Base-by-base conservation (phyloP, 1,140 invertebrate genomes). In the Pseudomyrmex flavicornis region DNA sequence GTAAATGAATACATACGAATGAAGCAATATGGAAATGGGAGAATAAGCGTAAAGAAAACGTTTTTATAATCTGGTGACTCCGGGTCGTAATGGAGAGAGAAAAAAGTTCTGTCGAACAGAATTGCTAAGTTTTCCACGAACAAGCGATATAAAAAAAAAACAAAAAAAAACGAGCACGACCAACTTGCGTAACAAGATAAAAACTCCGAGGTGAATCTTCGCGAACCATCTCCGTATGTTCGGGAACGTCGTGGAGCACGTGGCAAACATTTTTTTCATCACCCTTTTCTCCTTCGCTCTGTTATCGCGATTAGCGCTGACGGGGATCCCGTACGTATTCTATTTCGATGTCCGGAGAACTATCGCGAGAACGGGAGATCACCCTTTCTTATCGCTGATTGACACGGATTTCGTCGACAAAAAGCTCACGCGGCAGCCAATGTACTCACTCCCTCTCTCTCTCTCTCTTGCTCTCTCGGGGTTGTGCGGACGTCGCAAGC, bases 341-440 rank as follows among this genome's bases (percentile, higher is more conserved):
- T 80, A 80, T 80, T 80, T 72, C 26, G 65, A 20, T n/a, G 26
- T 48, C 52, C 35, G 15, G n/a, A 52, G 61, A 44, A 44, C 61
- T 17, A n/a, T 46, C 12, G 48, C 59, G 70, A 12, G 26, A 52
- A 54, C 20, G 70, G 58, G 54, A 44, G 74, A 80, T 80, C 76
- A 80, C 63, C 66, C 79, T 66, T 88, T 68, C 86, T 87, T 88
- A 88, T 88, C 87, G 48, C 58, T 69, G 86, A 88, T 87, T 82
- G 86, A 87, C 84, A 82, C 62, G 72, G 48, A 82, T 87, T 68
- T 56, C 70, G 59, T 9, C 70, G 87, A 87, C 85, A 87, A 87
- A 88, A 88, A 85, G 85, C 66, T 77, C 76, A 72, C 85, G 54
- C 68, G 35, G 17, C 17, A 17, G 17, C 17, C 17, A 17, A 17